Conservation (phyloP, 2,888 invertebrate genomes). For the Leistus spinibarbis region DNA sequence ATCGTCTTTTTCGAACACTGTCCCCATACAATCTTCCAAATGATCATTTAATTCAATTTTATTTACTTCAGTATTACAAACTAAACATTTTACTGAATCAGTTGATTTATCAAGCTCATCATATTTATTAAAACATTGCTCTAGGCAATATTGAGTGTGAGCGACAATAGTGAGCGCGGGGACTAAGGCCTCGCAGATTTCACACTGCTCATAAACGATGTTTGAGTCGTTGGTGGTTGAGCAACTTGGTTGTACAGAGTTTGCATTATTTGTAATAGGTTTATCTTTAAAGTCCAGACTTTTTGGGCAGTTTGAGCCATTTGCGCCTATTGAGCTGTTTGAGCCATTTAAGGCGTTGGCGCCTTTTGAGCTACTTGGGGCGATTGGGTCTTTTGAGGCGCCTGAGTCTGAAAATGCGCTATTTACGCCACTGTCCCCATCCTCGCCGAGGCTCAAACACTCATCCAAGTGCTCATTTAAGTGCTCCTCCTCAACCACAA, state of each 20-base stretch:
- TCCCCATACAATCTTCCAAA: conserved; percentile 55
- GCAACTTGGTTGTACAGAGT: too few species aligned
- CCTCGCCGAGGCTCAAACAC: conserved; percentile 24
- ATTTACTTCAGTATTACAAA: conserved; percentile 53
- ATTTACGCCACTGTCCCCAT: background rate
- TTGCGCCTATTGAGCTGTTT: too few species aligned
- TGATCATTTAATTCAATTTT: conserved; percentile 54
- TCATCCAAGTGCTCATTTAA: conserved; percentile 50
- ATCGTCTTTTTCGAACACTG: conserved; percentile 53
- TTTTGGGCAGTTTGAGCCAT: background rate
- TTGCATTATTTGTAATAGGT: too few species aligned
- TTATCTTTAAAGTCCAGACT: too few species aligned
- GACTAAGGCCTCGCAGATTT: conserved; percentile 40
- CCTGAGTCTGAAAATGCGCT: background rate
- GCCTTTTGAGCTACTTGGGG: too few species aligned
- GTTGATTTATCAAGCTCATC: background rate
- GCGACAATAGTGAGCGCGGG: conserved; percentile 47
- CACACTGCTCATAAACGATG: conserved; percentile 29
- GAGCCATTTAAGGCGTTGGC: too few species aligned
- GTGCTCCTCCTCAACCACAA: conserved; percentile 50
- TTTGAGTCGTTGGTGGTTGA: background rate
- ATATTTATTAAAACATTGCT: conserved; percentile 57
- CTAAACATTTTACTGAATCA: conserved; percentile 53
- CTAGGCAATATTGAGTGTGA: conserved; percentile 62
- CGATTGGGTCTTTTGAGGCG: too few species aligned